Evolutionary conservation across 2,113 vertebrate genomes (phyloP), one percentile per base, ranked within the genome.

Genomic region (Ochotona curzoniae): DNA sequence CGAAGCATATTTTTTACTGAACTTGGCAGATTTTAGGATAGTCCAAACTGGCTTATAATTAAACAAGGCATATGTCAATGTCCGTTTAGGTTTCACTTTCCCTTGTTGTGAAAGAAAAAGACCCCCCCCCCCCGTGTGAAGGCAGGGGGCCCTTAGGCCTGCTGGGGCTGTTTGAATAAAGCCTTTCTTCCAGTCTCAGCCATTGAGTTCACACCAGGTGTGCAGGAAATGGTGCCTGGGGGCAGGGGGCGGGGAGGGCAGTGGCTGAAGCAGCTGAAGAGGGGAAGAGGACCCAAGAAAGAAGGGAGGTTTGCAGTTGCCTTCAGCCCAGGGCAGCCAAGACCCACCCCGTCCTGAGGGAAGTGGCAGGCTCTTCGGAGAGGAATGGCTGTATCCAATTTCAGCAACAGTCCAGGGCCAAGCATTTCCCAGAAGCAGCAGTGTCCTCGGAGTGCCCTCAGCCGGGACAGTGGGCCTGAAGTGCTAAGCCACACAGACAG

Each of bases 241-340:
- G 54, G 18, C 23, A 10, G 38, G 64, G 75, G 35, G 30, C 71
- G 32, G 25, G 44, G 61, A 28, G 38, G 30, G 26, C 21, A 17
- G 38, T 44, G 23, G 3, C 61, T 57, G 17, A 76, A 80, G 35
- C 30, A 89, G 61, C 32, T 32, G 78, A 80, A 84, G 30, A 74
- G 44, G 18, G 83, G 64, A 87, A 76, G 32, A 70, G 83, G 87
- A 75, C 54, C 32, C 71, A 74, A 85, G 51, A 83, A 95, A 57
- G 64, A 94, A 92, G 21, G 86, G 47, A 83, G 54, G 21, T 61
- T 23, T 66, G 54, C 54, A 44, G 17, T 54, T 78, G 75, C 70
- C 35, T 86, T 92, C 47, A 84, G 66, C 82, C n/a, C 49, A 86
- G 35, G 60, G 35, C 64, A 81, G 38, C 63, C 70, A 92, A 89